Conservation (phyloP, 1,140 invertebrate genomes). For the Sminthurinus signatus region DNA sequence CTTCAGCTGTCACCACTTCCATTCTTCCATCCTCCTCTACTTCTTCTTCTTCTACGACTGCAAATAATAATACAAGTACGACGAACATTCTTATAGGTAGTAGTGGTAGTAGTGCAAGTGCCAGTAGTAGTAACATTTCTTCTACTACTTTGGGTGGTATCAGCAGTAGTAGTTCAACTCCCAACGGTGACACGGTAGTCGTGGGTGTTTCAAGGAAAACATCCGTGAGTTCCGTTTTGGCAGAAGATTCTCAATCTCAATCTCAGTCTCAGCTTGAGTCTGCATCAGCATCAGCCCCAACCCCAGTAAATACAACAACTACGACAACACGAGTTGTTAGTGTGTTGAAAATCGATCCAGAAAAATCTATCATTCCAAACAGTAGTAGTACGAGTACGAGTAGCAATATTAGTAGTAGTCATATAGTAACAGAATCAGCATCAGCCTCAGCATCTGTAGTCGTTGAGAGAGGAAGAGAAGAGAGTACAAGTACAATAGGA, state of each 20-base stretch:
- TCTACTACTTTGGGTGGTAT: neutral
- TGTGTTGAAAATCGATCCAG: slow-evolving; percentile 2
- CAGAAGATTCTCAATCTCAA: neutral
- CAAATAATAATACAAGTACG: too few relatives aligned
- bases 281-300: neutral
- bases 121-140: neutral
- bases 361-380: too few relatives aligned
- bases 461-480: too few relatives aligned
- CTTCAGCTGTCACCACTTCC: too few relatives aligned
- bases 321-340: neutral
- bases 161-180: neutral
- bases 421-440: too few relatives aligned
- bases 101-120: neutral
- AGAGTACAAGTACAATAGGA: neutral
- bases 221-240: neutral
- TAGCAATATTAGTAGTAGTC: too few relatives aligned
- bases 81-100: too few relatives aligned
- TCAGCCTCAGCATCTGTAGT: too few relatives aligned
- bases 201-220: neutral
- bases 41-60: too few relatives aligned
- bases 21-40: too few relatives aligned
- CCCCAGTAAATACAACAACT: slow-evolving; percentile 31
- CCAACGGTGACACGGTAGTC: neutral
- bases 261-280: neutral
- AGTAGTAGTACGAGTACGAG: too few relatives aligned